phyloP scores from a whole-genome alignment of 2,797 vertebrate species.

The Salarias fasciatus region DNA sequence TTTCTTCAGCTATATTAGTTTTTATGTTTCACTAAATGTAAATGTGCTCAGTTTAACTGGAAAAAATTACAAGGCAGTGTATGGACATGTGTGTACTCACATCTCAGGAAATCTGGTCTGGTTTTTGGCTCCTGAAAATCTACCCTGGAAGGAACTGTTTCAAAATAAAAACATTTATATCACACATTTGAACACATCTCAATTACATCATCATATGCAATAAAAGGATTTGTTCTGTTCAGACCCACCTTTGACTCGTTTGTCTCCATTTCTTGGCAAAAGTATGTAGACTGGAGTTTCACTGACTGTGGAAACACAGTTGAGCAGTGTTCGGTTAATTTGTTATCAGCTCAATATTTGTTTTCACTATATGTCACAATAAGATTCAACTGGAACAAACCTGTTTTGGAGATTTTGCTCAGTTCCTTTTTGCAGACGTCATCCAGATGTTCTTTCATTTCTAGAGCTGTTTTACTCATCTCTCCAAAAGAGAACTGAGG shows the following conservation, averaged over 20 bases:
- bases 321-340: too few relatives aligned
- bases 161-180: conserved; percentile 13
- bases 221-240: too few relatives aligned
- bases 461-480: conserved; percentile 79
- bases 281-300: conserved; percentile 83
- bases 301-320: conserved; percentile 66
- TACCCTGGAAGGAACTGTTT: conserved; percentile 69
- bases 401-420: conserved; percentile 80
- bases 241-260: conserved; percentile 77
- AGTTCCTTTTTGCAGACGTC: conserved; percentile 83
- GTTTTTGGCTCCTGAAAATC: conserved; percentile 81
- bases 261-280: conserved; percentile 79
- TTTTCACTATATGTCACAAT: not conserved
- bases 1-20: too few relatives aligned
- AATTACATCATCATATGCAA: too few relatives aligned
- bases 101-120: conserved; percentile 81
- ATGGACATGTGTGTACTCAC: conserved; percentile 72
- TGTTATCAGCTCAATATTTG: too few relatives aligned
- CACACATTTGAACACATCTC: too few relatives aligned
- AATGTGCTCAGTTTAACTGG: too few relatives aligned
- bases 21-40: too few relatives aligned
- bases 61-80: too few relatives aligned
- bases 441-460: conserved; percentile 84
- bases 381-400: conserved; percentile 39
- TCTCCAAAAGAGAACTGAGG: conserved; percentile 86